A percentile compares a stretch with the other conserved stretches of the same genome.
Conservation (phyloP, 2,797 vertebrate genomes). For the Poecilia velifera region DNA sequence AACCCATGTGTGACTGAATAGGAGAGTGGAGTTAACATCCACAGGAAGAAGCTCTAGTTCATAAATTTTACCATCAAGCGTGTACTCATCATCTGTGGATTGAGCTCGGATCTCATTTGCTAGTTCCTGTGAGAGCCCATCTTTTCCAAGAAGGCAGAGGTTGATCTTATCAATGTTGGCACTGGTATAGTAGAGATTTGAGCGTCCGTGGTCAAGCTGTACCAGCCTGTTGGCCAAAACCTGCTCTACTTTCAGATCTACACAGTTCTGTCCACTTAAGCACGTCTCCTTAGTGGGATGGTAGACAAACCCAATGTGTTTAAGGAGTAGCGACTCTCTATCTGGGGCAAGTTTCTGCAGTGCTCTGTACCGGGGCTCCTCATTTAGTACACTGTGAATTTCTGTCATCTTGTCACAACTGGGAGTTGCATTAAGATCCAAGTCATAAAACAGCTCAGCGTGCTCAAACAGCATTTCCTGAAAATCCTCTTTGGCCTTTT, state of each 20-base stretch:
- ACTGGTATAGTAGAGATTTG: constrained; percentile 92
- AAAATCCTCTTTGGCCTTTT: constrained; percentile 99
- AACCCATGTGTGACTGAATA: constrained; percentile 93
- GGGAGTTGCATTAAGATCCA: constrained; percentile 98
- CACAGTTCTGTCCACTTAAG: constrained; percentile 95
- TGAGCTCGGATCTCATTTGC: constrained; percentile 98
- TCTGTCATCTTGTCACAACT: constrained; percentile 99
- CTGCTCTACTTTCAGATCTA: constrained; percentile 97
- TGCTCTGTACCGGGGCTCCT: constrained; percentile 97
- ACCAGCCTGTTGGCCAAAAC: constrained; percentile 92
- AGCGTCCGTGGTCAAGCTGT: constrained; percentile 91
- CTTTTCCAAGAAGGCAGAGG: constrained; percentile 96
- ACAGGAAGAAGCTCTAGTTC: constrained; percentile 95
- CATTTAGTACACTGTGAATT: constrained; percentile 95
- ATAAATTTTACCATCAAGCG: constrained; percentile 98
- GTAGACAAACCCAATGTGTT: constrained; percentile 99
- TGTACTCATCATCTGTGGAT: constrained; percentile 98
- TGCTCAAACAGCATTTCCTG: constrained; percentile 99
- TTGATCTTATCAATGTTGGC: constrained; percentile 97
- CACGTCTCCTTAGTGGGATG: constrained; percentile 99
- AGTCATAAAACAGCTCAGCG: constrained; percentile 97
- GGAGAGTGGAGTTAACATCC: constrained; percentile 93
- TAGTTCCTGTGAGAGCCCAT: constrained; percentile 95
- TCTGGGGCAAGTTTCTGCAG: constrained; percentile 98
- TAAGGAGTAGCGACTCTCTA: constrained; percentile 95